Conservation (phyloP, 2,888 invertebrate species). For the Xiphydria camelus region DNA sequence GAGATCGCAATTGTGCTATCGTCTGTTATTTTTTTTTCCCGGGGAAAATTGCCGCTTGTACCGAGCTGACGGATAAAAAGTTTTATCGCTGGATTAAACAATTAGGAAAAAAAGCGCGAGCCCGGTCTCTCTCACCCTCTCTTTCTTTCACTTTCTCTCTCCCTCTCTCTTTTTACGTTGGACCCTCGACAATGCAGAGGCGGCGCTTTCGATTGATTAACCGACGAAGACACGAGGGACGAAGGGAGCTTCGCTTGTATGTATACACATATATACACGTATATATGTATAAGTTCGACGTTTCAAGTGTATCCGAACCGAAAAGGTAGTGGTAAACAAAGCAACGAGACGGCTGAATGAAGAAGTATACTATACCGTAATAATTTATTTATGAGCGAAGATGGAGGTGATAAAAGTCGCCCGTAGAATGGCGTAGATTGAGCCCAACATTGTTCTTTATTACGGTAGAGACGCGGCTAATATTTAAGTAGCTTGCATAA, state of each 20-base stretch:
- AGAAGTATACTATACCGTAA: constrained; percentile 9
- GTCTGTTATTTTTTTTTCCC: no score
- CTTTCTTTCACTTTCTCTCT: constrained; percentile 8
- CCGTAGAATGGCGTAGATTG: constrained; percentile 17
- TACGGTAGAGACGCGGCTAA: constrained; percentile 11
- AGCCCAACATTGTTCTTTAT: constrained; percentile 24
- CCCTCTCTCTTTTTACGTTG: constrained; percentile 3
- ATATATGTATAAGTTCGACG: no score
- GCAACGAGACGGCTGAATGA: constrained; percentile 4
- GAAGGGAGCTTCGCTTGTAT: background rate
- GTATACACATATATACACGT: no score
- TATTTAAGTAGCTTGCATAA: constrained; percentile 26
- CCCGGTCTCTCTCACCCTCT: background rate
- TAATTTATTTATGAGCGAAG: constrained; percentile 30
- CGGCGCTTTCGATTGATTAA: constrained; percentile 5
- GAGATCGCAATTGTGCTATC: no score
- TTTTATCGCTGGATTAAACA: constrained; percentile 2
- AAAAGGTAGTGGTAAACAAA: background rate
- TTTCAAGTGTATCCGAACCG: no score
- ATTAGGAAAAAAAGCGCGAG: constrained; percentile 1
- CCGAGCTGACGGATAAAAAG: no score
- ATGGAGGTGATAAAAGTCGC: constrained; percentile 24
- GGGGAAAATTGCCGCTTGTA: no score
- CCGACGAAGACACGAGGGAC: background rate
- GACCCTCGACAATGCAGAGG: constrained; percentile 5